Base-by-base conservation (phyloP, 2,797 vertebrate species). In the Muscicapa comitata region DNA sequence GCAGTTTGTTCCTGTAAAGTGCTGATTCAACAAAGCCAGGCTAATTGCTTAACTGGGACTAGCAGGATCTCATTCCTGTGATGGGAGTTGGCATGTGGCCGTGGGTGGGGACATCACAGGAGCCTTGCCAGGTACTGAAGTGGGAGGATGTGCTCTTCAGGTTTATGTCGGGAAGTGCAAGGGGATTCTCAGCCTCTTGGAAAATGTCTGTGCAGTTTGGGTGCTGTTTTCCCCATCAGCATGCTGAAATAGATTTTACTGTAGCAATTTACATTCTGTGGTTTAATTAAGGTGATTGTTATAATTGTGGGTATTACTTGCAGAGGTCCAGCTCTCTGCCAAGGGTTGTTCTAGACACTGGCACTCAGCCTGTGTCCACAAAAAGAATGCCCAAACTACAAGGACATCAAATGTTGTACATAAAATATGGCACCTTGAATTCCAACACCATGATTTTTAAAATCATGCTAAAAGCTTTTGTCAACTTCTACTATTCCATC, bases 51-150 rank as follows among this genome's bases (percentile, higher is more conserved):
- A 54, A 71, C 14, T 74, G 3, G 3, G 65, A 82, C 51, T 20
- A 54, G 63, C 84, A 86, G 57, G 14, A 31, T 61, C 48, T 92
- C 28, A 19, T 63, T 85, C 63, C n/a, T 23, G 17, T 38, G 68
- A 65, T 35, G 37, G 28, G 75, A 84, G 42, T 1, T 92, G 86
- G 68, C 38, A 42, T 5, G 33, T 45, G 23, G 2, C 8, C 43
- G 1, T 0, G 1, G 59, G 53, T 84, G 73, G 61, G 84, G 33
- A 65, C 20, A 18, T 16, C 2, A 1, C 6, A 65, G 75, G 65
- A 74, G 11, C 42, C 61, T 15, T 40, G 68, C 50, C 79, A 88
- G 54, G 28, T 10, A 16, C 29, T 0, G 0, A 0, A 38, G 55
- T 35, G 29, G 28, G 45, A 88, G 57, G 67, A 63, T 8, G 9